Conservation (phyloP, 2,888 invertebrate genomes). For the Cetonia aurata region DNA sequence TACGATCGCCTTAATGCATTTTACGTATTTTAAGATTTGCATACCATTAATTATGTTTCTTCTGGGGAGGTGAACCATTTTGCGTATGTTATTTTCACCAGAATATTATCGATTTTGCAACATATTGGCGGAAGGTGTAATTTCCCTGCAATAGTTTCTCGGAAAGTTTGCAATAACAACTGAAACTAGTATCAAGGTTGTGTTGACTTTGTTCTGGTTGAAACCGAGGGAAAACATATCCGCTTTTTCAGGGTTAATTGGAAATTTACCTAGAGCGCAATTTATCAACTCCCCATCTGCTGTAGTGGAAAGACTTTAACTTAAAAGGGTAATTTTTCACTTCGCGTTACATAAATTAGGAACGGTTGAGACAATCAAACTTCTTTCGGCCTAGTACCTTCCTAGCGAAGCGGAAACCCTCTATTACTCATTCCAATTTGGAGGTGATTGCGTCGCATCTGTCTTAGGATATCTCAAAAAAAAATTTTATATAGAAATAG, state of each 20-base stretch:
- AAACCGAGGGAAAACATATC: background rate
- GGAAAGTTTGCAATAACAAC: no score
- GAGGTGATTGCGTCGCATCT: no score
- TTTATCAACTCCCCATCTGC: background rate
- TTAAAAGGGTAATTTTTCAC: constrained; percentile 16
- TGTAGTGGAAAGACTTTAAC: background rate
- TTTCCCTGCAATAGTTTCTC: no score
- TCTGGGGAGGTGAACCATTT: background rate
- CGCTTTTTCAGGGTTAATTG: constrained; percentile 5
- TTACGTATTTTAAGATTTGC: constrained; percentile 1
- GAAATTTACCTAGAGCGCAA: background rate
- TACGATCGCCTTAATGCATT: background rate
- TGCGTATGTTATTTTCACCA: no score
- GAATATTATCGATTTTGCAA: background rate
- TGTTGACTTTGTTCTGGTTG: no score
- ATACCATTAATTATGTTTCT: background rate
- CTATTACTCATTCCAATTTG: no score
- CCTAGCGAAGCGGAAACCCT: no score
- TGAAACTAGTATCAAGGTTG: no score
- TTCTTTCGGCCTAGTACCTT: no score
- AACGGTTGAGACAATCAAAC: constrained; percentile 6
- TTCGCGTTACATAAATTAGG: constrained; percentile 11
- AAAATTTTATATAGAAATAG: no score
- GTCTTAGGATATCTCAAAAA: no score
- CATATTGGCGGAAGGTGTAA: no score